Conservation (phyloP, 2,113 vertebrate genomes). For the Andinoacara biseriatus region DNA sequence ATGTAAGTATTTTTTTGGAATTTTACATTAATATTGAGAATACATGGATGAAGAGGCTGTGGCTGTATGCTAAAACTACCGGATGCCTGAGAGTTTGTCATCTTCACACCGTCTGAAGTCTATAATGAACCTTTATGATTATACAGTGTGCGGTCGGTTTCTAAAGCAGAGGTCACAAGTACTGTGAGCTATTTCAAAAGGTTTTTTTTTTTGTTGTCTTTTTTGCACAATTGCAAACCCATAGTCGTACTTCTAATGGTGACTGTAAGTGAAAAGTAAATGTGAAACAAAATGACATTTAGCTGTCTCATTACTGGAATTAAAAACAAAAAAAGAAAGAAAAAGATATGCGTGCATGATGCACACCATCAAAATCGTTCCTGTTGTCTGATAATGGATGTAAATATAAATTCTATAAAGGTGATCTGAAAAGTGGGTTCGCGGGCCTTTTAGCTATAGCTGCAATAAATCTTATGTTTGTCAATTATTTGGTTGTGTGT, state of each 20-base stretch:
- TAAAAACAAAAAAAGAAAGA: too few species aligned
- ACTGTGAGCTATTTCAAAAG: conserved; percentile 17
- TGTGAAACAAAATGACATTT: conserved; percentile 46
- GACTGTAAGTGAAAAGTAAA: conserved; percentile 52
- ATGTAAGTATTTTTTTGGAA: conserved; percentile 32
- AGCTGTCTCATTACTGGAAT: conserved; percentile 31
- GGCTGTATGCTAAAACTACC: not conserved
- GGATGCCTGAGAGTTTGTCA: conserved; percentile 20
- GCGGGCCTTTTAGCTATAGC: not conserved
- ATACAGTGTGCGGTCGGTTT: conserved; percentile 45
- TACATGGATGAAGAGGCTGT: conserved; percentile 15
- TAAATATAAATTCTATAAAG: not conserved
- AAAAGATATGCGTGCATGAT: not conserved
- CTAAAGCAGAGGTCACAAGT: conserved; percentile 32
- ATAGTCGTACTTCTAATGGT: conserved; percentile 4
- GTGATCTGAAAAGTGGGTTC: not conserved
- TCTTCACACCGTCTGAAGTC: conserved; percentile 33
- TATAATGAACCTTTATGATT: conserved; percentile 38
- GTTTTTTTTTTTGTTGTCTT: not conserved
- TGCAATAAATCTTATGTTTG: not conserved
- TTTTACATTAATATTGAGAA: conserved; percentile 40
- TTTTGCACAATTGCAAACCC: conserved; percentile 21
- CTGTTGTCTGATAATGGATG: not conserved
- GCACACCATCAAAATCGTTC: not conserved
- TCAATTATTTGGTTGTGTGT: not conserved